Conservation (phyloP, 37 sponge, comb jelly and placozoan species). For the Chondrilla cf. caribensis region DNA sequence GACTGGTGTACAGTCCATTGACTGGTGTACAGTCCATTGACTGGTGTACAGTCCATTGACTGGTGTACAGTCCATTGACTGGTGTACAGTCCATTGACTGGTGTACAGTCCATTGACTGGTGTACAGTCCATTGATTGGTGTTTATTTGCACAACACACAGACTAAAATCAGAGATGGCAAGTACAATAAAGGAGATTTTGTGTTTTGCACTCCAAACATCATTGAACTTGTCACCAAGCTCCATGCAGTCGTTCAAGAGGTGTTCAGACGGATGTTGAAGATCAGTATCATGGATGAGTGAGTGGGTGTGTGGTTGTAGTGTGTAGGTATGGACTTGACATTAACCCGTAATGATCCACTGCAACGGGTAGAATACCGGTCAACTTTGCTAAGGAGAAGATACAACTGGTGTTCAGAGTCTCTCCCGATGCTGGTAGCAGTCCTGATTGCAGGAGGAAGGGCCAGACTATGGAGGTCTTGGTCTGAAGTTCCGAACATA, state of each 20-base stretch:
- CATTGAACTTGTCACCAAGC: conserved; percentile 81
- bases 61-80: too few relatives aligned
- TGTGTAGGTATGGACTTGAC: too few relatives aligned
- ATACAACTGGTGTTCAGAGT: conserved; percentile 7
- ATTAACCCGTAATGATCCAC: too few relatives aligned
- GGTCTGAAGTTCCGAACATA: neutral
- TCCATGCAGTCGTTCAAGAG: conserved; percentile 50
- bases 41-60: too few relatives aligned
- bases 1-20: too few relatives aligned
- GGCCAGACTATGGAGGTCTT: conserved; percentile 12
- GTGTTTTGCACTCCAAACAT: conserved; percentile 52
- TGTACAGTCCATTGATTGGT: too few relatives aligned
- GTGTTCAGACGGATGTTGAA: conserved; percentile 25
- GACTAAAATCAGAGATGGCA: conserved; percentile 1
- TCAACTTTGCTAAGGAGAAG: neutral
- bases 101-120: too few relatives aligned
- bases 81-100: too few relatives aligned
- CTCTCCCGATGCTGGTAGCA: neutral
- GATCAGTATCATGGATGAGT: conserved; percentile 33
- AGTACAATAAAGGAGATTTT: conserved; percentile 73
- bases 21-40: too few relatives aligned
- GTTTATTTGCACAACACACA: too few relatives aligned
- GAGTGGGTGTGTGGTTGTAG: too few relatives aligned
- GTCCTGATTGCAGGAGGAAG: conserved; percentile 27
- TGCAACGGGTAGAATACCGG: conserved; percentile 14